Evolutionary conservation across 1,140 invertebrate genomes (phyloP).

Genomic region (Drosophila bocki): DNA sequence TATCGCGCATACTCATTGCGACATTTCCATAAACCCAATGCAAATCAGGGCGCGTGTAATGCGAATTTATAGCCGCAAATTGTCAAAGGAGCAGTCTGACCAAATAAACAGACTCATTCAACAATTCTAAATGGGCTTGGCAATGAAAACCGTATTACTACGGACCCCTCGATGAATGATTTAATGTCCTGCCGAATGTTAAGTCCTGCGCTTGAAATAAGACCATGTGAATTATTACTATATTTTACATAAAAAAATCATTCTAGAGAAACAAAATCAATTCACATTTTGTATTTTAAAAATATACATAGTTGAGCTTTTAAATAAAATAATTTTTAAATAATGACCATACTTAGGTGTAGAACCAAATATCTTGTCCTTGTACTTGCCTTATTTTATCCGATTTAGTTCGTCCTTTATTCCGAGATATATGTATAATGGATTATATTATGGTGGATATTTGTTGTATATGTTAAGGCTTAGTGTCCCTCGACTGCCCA

Average conservation of each 20-base stretch:
- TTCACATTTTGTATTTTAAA: not conserved
- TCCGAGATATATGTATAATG: too few relatives aligned
- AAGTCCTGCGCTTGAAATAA: not conserved
- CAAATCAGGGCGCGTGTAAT: constrained; percentile 67
- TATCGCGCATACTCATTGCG: constrained; percentile 13
- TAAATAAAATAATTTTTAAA: not conserved
- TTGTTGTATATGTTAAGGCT: not conserved
- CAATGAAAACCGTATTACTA: constrained; percentile 58
- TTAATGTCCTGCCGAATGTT: not conserved
- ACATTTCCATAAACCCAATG: constrained; percentile 23
- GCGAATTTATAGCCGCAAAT: constrained; percentile 66
- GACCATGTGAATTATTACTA: constrained; percentile 11
- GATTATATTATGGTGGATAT: not conserved
- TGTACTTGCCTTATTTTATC: not conserved
- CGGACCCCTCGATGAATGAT: constrained; percentile 20
- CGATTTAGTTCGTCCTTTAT: not conserved
- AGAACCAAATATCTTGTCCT: not conserved
- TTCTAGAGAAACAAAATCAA: not conserved
- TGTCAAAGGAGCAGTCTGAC: constrained; percentile 28
- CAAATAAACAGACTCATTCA: constrained; percentile 64
- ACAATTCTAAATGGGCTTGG: constrained; percentile 52
- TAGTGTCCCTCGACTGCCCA: not conserved
- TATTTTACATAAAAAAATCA: not conserved
- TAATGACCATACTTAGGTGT: not conserved
- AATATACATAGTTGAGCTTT: not conserved